A percentile compares a stretch with the other conserved stretches of the same genome.
These are phyloP conservation scores for Epizoanthus rinbou DNA, from an alignment of 92 coral and sea anemone species.

Conservation along the genomic window DNA sequence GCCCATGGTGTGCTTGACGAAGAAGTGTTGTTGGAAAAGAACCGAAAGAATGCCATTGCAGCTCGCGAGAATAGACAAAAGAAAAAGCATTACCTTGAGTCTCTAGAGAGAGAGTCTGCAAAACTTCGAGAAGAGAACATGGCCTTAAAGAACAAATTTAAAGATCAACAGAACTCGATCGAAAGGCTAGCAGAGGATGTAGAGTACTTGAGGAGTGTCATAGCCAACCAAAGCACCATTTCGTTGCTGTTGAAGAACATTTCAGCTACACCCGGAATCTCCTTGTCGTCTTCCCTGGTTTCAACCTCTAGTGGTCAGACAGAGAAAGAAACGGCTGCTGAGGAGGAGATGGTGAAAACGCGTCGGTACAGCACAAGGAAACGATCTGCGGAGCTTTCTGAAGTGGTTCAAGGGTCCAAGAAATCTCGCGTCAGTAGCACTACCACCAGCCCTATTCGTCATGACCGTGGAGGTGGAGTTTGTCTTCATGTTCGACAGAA, in stretches of 20 bases:
- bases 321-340: slow-evolving; percentile 32
- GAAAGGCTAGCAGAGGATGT: slow-evolving; percentile 77
- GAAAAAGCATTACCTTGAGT: slow-evolving; percentile 83
- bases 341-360: not conserved
- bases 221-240: slow-evolving; percentile 90
- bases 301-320: slow-evolving; percentile 34
- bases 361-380: slow-evolving; percentile 37
- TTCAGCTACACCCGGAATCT: slow-evolving; percentile 83
- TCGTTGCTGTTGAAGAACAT: slow-evolving; percentile 77
- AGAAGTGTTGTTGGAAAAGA: slow-evolving; percentile 57
- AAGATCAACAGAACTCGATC: slow-evolving; percentile 49
- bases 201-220: slow-evolving; percentile 72
- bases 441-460: not conserved
- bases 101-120: slow-evolving; percentile 67
- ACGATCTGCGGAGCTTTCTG: not conserved
- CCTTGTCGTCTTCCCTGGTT: slow-evolving; percentile 75
- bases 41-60: slow-evolving; percentile 82
- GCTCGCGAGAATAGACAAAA: slow-evolving; percentile 91
- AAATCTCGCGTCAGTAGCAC: not conserved
- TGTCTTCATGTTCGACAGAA: slow-evolving; percentile 90
- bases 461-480: slow-evolving; percentile 75
- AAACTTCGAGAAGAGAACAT: slow-evolving; percentile 71
- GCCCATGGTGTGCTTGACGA: slow-evolving; percentile 40
- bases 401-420: not conserved
- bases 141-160: slow-evolving; percentile 50